Evolutionary conservation across 2,888 invertebrate genomes (phyloP), one percentile per base, ranked within the genome.

Genomic region (Acanthosepion pharaonis): DNA sequence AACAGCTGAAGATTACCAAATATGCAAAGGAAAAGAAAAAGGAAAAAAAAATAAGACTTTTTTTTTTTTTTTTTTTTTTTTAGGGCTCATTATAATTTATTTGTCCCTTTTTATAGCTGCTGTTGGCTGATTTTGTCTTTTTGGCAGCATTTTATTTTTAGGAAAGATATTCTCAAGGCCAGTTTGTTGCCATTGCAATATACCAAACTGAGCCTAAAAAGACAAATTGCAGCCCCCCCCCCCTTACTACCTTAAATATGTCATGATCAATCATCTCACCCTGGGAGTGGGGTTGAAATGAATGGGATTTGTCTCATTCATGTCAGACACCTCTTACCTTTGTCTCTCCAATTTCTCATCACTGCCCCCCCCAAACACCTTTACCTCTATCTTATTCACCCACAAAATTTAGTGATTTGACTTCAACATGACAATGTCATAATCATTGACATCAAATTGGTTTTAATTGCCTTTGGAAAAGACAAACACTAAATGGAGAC

Each of bases 301-400:
- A 78, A n/a, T 78, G 78, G 78, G 78, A 78, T 78, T 78, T 78
- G 78, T 78, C 78, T n/a, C n/a, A 78, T 78, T 78, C 78, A n/a
- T 78, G 78, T n/a, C 78, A 78, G 78, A 78, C 78, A 78, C 78
- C n/a, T 33, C n/a, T 15, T n/a, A 78, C n/a, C 15, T 18, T 33
- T n/a, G n/a, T n/a, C n/a, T 78, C 11, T n/a, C 78, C n/a, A n/a
- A 78, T 78, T 78, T 78, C 78, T 78, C 23, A 78, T n/a, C 15
- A 78, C 11, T 15, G 33, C 78, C 78, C n/a, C 15, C 33, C 33
- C 33, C 33, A n/a, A n/a, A 4, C 28, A 5, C n/a, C n/a, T 78
- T 15, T n/a, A n/a, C 6, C n/a, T 78, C 5, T n/a, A 11, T 78
- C 33, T 78, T 78, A 78, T 33, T 78, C 78, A 33, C 9, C 78